These are phyloP conservation scores for Elegia similella DNA, from an alignment of 2,888 invertebrate species.

Conservation along the genomic window DNA sequence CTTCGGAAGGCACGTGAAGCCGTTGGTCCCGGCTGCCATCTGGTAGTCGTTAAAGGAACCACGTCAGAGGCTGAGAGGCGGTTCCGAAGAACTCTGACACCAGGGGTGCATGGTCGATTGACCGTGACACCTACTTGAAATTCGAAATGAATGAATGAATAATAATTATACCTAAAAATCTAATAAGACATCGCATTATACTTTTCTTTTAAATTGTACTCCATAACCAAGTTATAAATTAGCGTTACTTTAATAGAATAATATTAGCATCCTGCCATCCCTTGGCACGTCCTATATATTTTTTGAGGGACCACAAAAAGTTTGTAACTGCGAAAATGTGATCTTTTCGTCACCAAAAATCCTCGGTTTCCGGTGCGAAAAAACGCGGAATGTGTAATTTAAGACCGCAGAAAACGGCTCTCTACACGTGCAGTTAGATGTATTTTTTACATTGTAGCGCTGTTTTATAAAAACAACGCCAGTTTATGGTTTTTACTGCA, in stretches of 20 bases:
- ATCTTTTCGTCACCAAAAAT: slow-evolving; percentile 63
- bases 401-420: slow-evolving; percentile 70
- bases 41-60: too few relatives aligned
- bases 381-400: slow-evolving; percentile 72
- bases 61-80: too few relatives aligned
- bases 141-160: too few relatives aligned
- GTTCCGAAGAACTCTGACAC: too few relatives aligned
- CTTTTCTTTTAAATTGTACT: too few relatives aligned
- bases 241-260: neutral
- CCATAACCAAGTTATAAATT: too few relatives aligned
- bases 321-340: slow-evolving; percentile 44
- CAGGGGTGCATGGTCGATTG: too few relatives aligned
- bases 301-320: neutral
- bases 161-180: too few relatives aligned
- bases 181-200: too few relatives aligned
- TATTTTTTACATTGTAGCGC: slow-evolving; percentile 54
- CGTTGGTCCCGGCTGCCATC: too few relatives aligned
- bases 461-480: slow-evolving; percentile 43
- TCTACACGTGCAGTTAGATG: slow-evolving; percentile 64
- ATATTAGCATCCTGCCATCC: neutral
- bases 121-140: too few relatives aligned
- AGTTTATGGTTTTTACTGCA: slow-evolving; percentile 40
- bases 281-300: neutral
- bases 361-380: slow-evolving; percentile 63
- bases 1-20: too few relatives aligned